phyloP scores from a whole-genome alignment of 2,888 invertebrate species.

The Meghimatium bilineatum region DNA sequence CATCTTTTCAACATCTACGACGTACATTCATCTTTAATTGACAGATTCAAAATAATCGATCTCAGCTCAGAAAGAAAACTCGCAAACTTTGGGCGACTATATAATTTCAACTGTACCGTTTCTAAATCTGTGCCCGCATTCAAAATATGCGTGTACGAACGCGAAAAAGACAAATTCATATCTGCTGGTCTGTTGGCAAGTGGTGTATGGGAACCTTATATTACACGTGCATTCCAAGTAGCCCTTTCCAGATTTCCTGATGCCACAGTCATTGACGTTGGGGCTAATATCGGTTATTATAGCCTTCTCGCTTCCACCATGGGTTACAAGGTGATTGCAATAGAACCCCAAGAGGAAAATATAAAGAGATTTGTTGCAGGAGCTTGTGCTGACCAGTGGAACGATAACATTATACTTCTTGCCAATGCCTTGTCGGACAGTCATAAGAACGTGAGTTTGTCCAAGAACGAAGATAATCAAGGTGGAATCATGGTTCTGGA shows the following conservation, averaged over 20 bases:
- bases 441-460: conserved; percentile 58
- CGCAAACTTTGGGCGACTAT: background rate
- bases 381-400: conserved; percentile 53
- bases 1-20: conserved; percentile 48
- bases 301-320: conserved; percentile 66
- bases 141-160: conserved; percentile 65
- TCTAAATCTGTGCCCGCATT: conserved; percentile 60
- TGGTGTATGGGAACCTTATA: conserved; percentile 72
- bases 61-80: background rate
- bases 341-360: conserved; percentile 67
- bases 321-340: conserved; percentile 69
- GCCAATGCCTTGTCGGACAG: conserved; percentile 63
- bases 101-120: conserved; percentile 55
- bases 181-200: conserved; percentile 61
- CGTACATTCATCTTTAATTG: conserved; percentile 13
- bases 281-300: conserved; percentile 74
- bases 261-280: conserved; percentile 69
- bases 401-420: conserved; percentile 59
- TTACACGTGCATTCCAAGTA: conserved; percentile 61
- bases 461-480: conserved; percentile 61
- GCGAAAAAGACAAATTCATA: conserved; percentile 63
- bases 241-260: conserved; percentile 58
- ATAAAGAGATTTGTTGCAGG: conserved; percentile 48
- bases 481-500: conserved; percentile 63
- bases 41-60: conserved; percentile 30